These are phyloP conservation scores for Sceloporus undulatus DNA, from an alignment of 2,113 vertebrate genomes.

Conservation along the genomic window DNA sequence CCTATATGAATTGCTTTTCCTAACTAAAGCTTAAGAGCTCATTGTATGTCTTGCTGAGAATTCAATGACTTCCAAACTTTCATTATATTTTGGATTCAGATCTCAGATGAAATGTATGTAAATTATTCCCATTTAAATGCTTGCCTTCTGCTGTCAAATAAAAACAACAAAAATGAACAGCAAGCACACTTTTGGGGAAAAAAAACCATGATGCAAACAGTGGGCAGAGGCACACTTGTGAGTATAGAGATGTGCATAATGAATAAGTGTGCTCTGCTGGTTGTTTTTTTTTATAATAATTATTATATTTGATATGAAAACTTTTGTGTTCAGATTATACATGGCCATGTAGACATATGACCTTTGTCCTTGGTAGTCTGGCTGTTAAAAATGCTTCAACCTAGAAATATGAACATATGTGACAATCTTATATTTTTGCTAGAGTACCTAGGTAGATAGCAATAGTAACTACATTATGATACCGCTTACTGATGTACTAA, in stretches of 20 bases:
- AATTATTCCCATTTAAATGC: slow-evolving; percentile 34
- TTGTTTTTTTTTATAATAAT: not conserved
- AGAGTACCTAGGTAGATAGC: no score
- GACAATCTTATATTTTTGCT: not conserved
- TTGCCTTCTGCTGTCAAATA: slow-evolving; percentile 39
- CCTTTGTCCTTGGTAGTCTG: not conserved
- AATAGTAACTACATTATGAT: no score
- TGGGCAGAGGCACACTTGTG: not conserved
- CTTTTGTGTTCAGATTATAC: no score
- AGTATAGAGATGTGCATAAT: not conserved
- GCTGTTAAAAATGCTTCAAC: no score
- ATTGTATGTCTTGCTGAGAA: slow-evolving; percentile 39
- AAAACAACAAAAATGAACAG: slow-evolving; percentile 6
- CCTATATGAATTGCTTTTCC: slow-evolving; percentile 20
- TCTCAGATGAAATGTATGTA: not conserved
- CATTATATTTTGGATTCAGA: slow-evolving; percentile 29
- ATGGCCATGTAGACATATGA: not conserved
- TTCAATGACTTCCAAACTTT: slow-evolving; percentile 44
- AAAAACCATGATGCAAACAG: slow-evolving; percentile 13
- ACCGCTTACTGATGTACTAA: no score
- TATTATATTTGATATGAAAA: not conserved
- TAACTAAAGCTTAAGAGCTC: slow-evolving; percentile 28
- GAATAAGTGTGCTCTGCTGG: not conserved
- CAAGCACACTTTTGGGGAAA: slow-evolving; percentile 3
- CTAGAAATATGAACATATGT: not conserved